phyloP scores from a whole-genome alignment of 1,140 invertebrate species.

The Brachionus manjavacas region DNA sequence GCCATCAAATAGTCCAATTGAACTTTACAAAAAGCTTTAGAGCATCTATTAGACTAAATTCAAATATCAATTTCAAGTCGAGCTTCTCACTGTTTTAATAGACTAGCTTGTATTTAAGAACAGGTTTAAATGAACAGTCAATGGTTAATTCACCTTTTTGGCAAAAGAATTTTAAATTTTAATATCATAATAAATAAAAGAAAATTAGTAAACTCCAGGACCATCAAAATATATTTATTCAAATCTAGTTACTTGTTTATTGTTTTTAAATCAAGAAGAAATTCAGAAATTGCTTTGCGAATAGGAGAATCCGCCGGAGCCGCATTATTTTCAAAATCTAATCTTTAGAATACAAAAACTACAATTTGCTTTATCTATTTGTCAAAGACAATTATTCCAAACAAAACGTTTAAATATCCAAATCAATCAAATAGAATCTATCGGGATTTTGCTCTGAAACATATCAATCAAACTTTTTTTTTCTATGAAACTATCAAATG shows the following conservation, averaged over 20 bases:
- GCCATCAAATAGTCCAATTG: background rate
- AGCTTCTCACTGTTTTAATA: background rate
- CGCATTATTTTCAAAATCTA: background rate
- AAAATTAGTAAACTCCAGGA: background rate
- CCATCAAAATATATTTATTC: background rate
- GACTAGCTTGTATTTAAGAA: background rate
- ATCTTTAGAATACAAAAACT: background rate
- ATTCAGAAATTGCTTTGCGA: background rate
- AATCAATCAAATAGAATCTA: background rate
- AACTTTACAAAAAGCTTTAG: conserved; percentile 2
- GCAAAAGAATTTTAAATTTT: background rate
- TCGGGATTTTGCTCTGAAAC: background rate
- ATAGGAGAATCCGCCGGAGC: background rate
- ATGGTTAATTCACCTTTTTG: background rate
- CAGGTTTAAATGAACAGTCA: background rate
- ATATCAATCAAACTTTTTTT: background rate
- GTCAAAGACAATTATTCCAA: background rate
- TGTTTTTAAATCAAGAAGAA: background rate
- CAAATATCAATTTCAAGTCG: conserved; percentile 21
- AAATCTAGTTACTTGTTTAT: background rate
- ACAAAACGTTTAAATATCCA: background rate
- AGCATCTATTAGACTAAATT: background rate
- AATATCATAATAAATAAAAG: background rate
- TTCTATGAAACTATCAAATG: background rate
- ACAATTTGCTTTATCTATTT: background rate